Base-by-base conservation (phyloP, 1,140 invertebrate species). In the Ooceraea biroi region DNA sequence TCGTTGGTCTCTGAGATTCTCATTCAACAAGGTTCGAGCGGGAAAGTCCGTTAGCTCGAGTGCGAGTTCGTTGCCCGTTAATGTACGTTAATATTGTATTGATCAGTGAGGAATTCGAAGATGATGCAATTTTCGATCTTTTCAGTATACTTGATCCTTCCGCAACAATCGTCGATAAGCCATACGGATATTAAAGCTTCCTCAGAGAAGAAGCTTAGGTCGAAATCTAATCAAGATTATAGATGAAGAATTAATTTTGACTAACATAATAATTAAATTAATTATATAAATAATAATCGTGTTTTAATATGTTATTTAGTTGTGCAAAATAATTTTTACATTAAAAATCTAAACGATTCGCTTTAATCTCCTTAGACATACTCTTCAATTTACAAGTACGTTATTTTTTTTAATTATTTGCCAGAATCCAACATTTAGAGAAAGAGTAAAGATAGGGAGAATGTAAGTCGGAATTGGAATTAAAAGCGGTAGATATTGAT, bases 61-160 rank as follows among this genome's bases (percentile, higher is more conserved):
- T 69, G n/a, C 0, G 63, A 78, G 76, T 80, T 80, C 76, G 25
- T 69, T 80, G 65, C 50, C 65, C 76, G 76, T 80, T 80, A 57
- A 78, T 30, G 36, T 57, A 63, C 50, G 22, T 78, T 78, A 80
- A 80, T 80, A 22, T 71, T 80, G 57, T 71, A 80, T 71, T 36
- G 50, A 80, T 69, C 63, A 57, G 11, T 11, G 12, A 30, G 41
- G 12, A 80, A 80, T 80, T 80, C 41, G 41, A 71, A 80, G 36
- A 17, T 19, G 27, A 69, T 57, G 36, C n/a, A 36, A 80, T 78
- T 68, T n/a, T 55, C 22, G 2, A 78, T 58, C 25, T 44, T 0
- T 11, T 17, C 19, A 1, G 17, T 46, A 57, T 80, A 80, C 57
- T 57, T 71, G 69, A 30, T 17, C 65, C 5, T 19, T 68, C 58